Base-by-base conservation (phyloP, 2,888 invertebrate species). In the Xiphydria camelus region DNA sequence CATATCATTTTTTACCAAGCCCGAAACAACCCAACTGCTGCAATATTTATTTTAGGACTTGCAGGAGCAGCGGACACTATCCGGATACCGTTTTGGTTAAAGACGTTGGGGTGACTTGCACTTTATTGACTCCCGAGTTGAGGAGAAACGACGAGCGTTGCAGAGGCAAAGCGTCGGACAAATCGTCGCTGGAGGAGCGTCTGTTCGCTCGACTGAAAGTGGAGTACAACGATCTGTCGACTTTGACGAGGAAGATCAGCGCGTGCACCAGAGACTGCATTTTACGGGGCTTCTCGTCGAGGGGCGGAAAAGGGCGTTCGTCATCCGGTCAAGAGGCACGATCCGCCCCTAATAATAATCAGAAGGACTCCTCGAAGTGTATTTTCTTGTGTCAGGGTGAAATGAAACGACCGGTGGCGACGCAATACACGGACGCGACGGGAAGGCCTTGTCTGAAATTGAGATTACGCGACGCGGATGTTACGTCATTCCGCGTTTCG, bases 221-320 rank as follows among this genome's bases (percentile, higher is more conserved):
- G 3, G 64, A 64, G 22, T 64, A 61, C 33, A 53, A 44, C n/a
- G 64, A 64, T 35, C 42, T 64, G 3, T 54, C 56, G 1, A 43
- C 45, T n/a, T 62, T 64, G 25, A 60, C 64, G 12, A 55, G 25
- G 40, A 64, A 61, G 45, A 56, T 64, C 31, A 62, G 55, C 18
- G 33, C 52, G 4, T 64, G 61, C 23, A 63, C 64, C 5, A 64
- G 49, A 34, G 61, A 64, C 4, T n/a, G n/a, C n/a, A 63, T 64
- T 31, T 47, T 64, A 10, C 45, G 15, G 23, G 47, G 53, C 36
- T 39, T 64, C n/a, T 22, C 50, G 18, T 45, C 20, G 17, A 57
- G 31, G 33, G 41, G 41, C n/a, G 35, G 33, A 6, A 59, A 22
- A 29, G 29, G 29, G 12, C n/a, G n/a, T n/a, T n/a, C n/a, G n/a